Percentiles rank a stretch among this genome's conserved stretches.
phyloP scores from a whole-genome alignment of 2,888 invertebrate species.

The Lamellibrachia satsuma region DNA sequence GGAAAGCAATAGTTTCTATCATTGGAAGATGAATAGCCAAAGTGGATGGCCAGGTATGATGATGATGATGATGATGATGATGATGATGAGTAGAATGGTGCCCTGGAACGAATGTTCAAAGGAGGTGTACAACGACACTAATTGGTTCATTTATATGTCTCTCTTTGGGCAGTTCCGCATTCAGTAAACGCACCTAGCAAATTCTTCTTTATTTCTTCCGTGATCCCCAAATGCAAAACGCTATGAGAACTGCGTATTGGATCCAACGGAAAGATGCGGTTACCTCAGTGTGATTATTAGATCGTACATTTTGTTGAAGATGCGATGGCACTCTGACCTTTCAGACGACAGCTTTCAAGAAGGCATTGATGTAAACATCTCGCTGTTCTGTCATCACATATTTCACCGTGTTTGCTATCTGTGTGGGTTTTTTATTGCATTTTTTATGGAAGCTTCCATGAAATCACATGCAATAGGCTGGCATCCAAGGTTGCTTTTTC shows the following conservation, averaged over 20 bases:
- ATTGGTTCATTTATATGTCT: no score
- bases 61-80: no score
- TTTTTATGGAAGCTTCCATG: neutral
- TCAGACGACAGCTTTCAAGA: neutral
- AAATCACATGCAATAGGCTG: neutral
- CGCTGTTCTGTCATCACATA: neutral
- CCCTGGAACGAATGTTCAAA: no score
- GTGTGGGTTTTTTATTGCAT: slow-evolving; percentile 4
- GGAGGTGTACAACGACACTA: no score
- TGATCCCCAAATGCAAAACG: no score
- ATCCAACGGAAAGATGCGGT: neutral
- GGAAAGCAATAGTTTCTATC: no score
- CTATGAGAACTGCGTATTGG: neutral
- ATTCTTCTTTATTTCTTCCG: no score
- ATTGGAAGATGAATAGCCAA: no score
- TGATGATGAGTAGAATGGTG: no score
- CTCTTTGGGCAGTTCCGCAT: no score
- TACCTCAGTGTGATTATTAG: neutral
- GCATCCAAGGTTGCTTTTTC: neutral
- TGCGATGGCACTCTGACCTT: neutral
- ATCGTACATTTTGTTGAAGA: neutral
- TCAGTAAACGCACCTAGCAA: no score
- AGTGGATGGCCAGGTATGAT: no score
- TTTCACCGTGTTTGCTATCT: neutral
- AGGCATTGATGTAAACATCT: neutral